Conservation (phyloP, 2,113 vertebrate species). For the Argyrosomus japonicus region DNA sequence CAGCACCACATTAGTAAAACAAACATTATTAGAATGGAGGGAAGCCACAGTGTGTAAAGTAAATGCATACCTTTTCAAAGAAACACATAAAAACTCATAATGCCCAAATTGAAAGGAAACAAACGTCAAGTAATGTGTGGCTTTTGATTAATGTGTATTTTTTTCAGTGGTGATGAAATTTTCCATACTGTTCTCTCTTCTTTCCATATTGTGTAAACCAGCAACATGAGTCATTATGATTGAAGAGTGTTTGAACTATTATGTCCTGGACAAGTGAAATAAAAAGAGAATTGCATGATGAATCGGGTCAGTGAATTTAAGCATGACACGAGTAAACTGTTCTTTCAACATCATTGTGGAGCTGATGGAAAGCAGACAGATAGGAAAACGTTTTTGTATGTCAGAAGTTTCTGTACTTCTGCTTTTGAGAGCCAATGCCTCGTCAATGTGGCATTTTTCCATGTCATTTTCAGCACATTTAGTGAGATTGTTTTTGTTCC, state of each 20-base stretch:
- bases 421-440: constrained; percentile 19
- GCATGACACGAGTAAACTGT: background rate
- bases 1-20: constrained; percentile 63
- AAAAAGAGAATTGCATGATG: background rate
- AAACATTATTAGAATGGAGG: background rate
- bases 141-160: background rate
- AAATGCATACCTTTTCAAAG: background rate
- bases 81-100: background rate
- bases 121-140: background rate
- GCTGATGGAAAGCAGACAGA: background rate
- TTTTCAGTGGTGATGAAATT: background rate
- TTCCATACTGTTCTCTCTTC: background rate
- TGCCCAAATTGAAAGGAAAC: background rate
- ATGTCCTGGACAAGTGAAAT: background rate
- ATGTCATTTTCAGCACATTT: constrained; percentile 17
- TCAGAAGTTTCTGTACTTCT: constrained; percentile 56
- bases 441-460: constrained; percentile 26
- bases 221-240: background rate
- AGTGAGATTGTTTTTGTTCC: constrained; percentile 39
- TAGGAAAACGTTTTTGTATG: constrained; percentile 30
- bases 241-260: constrained; percentile 33
- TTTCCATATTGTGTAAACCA: background rate
- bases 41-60: background rate
- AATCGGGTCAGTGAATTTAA: background rate
- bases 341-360: background rate